Evolutionary conservation across 2,113 vertebrate genomes (phyloP), one percentile per base, ranked within the genome.

Genomic region (Passer domesticus): DNA sequence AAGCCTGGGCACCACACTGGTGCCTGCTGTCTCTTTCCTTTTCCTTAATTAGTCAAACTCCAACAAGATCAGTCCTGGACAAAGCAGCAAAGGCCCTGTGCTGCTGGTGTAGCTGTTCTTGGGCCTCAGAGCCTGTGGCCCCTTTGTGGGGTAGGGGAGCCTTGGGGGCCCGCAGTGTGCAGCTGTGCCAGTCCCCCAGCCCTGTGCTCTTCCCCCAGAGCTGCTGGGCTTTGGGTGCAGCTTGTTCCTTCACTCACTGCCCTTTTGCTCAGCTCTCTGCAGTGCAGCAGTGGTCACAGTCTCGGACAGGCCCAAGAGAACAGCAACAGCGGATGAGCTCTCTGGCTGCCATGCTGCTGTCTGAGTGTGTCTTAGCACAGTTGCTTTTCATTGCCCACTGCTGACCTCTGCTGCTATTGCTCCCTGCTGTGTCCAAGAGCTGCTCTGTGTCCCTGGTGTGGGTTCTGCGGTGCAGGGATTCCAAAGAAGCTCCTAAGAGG

Each of bases 261-360:
- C 16, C 59, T 23, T 16, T 66, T 66, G 9, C 49, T 50, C 7
- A 4, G 30, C 9, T 13, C 22, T 53, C 49, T 56, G 75, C 21
- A 22, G 28, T 7, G 41, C 46, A 23, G 33, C 13, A 33, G 4
- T 4, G 28, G 33, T 41, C 62, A n/a, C 1, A 35, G 13, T 15
- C n/a, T 31, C 56, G 31, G 49, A 17, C 72, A 37, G 31, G 56
- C 72, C 20, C 43, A 25, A 4, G 31, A 58, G 28, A 69, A 5
- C 0, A 8, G 41, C 0, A 35, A 5, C 0, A 8, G 41, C 0
- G n/a, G 64, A 50, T 2, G 21, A 31, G 73, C 11, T 30, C 28
- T 47, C 19, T 68, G 66, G 8, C 44, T 56, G 44, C 31, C 5
- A 0, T 10, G 55, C 7, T 35, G 39, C 43, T 76, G 30, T 37